These are phyloP conservation scores for Smittia aterrima DNA, from an alignment of 2,888 invertebrate genomes.

Conservation along the genomic window DNA sequence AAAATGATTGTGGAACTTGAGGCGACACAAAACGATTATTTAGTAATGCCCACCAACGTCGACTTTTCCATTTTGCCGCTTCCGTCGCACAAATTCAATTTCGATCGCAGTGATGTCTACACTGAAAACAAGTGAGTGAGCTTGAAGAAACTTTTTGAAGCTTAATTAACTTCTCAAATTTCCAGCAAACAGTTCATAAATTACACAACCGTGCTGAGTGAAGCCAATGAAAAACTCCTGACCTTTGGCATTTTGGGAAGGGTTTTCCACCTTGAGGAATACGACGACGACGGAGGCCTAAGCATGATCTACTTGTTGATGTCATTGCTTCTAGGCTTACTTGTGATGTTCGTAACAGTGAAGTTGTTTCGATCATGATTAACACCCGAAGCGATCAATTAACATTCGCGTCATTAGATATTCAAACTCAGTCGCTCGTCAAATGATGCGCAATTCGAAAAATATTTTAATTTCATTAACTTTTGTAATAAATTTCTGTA, in stretches of 20 bases:
- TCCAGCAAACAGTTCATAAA: slow-evolving; percentile 25
- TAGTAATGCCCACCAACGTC: slow-evolving; percentile 30
- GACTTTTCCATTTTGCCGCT: slow-evolving; percentile 24
- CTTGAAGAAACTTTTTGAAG: neutral
- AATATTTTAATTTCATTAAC: too few relatives aligned
- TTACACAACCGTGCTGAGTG: neutral
- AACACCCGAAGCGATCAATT: too few relatives aligned
- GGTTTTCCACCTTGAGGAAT: neutral
- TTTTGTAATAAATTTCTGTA: too few relatives aligned
- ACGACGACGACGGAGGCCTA: neutral
- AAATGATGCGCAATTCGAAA: too few relatives aligned
- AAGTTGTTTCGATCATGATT: too few relatives aligned
- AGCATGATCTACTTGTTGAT: neutral
- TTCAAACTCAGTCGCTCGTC: too few relatives aligned
- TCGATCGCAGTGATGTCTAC: neutral
- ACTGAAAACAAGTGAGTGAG: slow-evolving; percentile 12
- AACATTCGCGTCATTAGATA: too few relatives aligned
- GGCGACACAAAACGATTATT: neutral
- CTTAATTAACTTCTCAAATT: neutral
- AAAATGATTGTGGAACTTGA: slow-evolving; percentile 29
- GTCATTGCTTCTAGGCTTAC: neutral
- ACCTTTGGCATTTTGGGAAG: slow-evolving; percentile 50
- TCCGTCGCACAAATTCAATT: neutral
- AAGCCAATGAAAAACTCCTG: slow-evolving; percentile 42
- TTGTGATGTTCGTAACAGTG: neutral